phyloP scores from a whole-genome alignment of 2,113 vertebrate species.

The Pangasianodon hypophthalmus region DNA sequence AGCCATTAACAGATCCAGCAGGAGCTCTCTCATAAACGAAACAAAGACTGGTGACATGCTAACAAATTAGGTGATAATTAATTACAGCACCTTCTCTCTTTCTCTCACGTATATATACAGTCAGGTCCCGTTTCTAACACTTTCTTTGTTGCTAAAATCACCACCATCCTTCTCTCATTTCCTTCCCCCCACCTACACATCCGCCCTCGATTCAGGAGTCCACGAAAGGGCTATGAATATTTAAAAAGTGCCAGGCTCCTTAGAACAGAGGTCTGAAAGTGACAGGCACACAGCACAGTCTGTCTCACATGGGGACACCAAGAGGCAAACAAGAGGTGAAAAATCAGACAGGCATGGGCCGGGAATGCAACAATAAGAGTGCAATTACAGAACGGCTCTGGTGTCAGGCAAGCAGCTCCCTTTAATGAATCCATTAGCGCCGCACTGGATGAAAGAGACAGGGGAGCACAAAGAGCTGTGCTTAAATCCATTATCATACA shows the following conservation, averaged over 20 bases:
- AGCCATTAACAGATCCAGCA: constrained; percentile 37
- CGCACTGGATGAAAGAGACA: constrained; percentile 31
- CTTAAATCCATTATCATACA: constrained; percentile 37
- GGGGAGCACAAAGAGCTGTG: constrained; percentile 37
- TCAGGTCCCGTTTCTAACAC: neutral
- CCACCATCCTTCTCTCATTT: constrained; percentile 29
- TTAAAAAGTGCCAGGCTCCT: constrained; percentile 44
- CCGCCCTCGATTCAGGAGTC: constrained; percentile 43
- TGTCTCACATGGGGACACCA: neutral
- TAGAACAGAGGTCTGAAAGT: constrained; percentile 4
- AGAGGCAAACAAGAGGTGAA: constrained; percentile 8
- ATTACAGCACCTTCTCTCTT: neutral
- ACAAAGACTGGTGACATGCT: constrained; percentile 7
- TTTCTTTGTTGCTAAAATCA: constrained; percentile 29
- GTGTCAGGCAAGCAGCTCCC: constrained; percentile 27
- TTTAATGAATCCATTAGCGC: constrained; percentile 56
- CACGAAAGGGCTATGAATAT: constrained; percentile 49
- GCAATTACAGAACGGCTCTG: constrained; percentile 42
- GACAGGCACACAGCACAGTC: constrained; percentile 19
- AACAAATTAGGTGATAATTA: constrained; percentile 37
- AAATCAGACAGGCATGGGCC: constrained; percentile 32
- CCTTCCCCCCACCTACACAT: constrained; percentile 21
- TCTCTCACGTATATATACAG: neutral
- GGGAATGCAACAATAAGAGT: constrained; percentile 28
- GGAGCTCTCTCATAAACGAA: constrained; percentile 3